A percentile compares a stretch with the other conserved stretches of the same genome.
These are phyloP conservation scores for Myotis vivesi DNA, from an alignment of 2,797 vertebrate genomes.

Conservation along the genomic window DNA sequence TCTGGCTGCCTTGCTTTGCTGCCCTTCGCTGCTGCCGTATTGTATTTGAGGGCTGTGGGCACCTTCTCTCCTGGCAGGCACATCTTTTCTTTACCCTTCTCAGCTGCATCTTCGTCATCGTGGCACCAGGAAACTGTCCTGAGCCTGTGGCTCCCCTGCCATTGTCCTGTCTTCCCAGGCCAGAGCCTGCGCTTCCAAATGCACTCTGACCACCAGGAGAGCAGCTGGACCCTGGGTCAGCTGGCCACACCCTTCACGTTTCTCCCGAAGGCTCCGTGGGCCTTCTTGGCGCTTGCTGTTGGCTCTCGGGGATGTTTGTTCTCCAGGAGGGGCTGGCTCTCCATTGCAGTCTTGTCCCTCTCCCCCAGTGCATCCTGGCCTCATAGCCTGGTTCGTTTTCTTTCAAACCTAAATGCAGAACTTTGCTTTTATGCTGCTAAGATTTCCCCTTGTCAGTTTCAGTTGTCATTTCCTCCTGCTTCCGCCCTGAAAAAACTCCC, in stretches of 20 bases:
- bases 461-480: background rate
- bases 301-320: background rate
- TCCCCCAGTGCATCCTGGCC: background rate
- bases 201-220: background rate
- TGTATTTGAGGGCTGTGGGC: background rate
- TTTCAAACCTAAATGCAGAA: conserved; percentile 7
- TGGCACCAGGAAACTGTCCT: background rate
- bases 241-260: background rate
- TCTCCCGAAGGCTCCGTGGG: background rate
- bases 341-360: background rate
- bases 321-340: background rate
- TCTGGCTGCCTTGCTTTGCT: background rate
- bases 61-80: background rate
- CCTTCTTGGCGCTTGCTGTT: background rate
- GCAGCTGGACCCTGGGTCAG: background rate
- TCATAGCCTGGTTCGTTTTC: background rate
- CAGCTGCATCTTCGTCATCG: background rate
- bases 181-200: background rate
- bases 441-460: background rate
- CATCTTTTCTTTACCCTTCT: background rate
- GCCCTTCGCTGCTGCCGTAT: background rate
- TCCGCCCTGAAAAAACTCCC: background rate
- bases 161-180: background rate
- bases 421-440: background rate
- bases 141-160: background rate